These are phyloP conservation scores for Chrysotoxum bicinctum DNA, from an alignment of 2,888 invertebrate genomes.

Conservation along the genomic window DNA sequence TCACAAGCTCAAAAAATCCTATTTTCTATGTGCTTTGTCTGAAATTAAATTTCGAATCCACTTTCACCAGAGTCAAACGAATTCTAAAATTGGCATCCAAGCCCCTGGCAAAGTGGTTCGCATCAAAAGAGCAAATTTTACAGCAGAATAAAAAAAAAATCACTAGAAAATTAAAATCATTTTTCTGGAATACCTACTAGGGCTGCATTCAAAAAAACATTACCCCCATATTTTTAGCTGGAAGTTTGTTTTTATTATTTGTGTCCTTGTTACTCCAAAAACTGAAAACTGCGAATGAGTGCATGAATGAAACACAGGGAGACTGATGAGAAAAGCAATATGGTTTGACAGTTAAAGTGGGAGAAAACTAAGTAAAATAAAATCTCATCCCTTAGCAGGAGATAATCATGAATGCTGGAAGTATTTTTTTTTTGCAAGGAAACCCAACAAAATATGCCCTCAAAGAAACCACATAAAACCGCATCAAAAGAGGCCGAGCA, in stretches of 20 bases:
- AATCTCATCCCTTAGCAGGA: not conserved
- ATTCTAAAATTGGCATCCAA: conserved; percentile 11
- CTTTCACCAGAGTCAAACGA: conserved; percentile 8
- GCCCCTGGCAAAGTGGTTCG: not conserved
- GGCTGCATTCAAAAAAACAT: not conserved
- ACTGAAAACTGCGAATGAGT: too few relatives aligned
- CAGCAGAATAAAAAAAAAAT: not conserved
- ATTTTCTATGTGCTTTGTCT: conserved; percentile 1
- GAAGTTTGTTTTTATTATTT: not conserved
- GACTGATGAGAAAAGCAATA: conserved; percentile 12
- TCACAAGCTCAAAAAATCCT: not conserved
- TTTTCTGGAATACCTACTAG: conserved; percentile 1
- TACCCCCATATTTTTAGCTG: not conserved
- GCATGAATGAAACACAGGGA: not conserved
- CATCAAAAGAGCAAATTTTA: not conserved
- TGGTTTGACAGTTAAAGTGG: conserved; percentile 5
- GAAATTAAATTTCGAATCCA: conserved; percentile 12
- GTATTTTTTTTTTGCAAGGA: not conserved
- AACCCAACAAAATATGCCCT: conserved; percentile 22
- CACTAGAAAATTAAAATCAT: conserved; percentile 17
- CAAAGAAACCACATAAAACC: not conserved
- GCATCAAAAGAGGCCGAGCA: not conserved
- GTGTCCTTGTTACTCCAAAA: not conserved
- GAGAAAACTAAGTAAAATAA: conserved; percentile 4
- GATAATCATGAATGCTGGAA: not conserved